Evolutionary conservation across 2,888 invertebrate genomes (phyloP), one percentile per base, ranked within the genome.

Genomic region (Podotricha telesiphe): DNA sequence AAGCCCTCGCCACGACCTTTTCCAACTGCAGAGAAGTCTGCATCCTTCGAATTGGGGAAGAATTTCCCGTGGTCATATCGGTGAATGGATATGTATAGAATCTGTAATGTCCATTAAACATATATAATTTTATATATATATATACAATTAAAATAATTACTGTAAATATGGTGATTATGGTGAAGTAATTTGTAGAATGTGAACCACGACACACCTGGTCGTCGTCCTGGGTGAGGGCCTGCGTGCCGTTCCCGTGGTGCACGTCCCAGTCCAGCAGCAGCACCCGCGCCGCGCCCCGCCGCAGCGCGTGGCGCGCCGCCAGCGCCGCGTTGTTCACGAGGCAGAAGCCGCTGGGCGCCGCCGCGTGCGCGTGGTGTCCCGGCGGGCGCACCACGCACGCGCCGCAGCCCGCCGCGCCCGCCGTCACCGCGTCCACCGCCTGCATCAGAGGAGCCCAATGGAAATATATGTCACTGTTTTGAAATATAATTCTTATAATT

Each of bases 241-340:
- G 97, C 10, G 97, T 97, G 0, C 98, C 99, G 84, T 99, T 98
- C 13, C 99, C 99, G 83, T 99, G 99, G 82, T 99, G 99, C 2
- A 99, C 96, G 86, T 99, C 99, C 97, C 99, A 99, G 91, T 99
- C 99, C 0, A 99, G 85, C 65, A 99, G 95, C 51, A 97, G 80
- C 55, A 91, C 85, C 50, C 96, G 93, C 76, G 94, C 90, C 0
- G 96, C 79, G 0, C 94, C 93, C 68, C 86, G 87, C 19, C 91
- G 83, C 1, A 95, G 83, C 0, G 97, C 97, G 85, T 97, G 95
- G 75, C 94, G 94, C 0, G 98, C 98, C 3, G 96, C 98, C 20
- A 97, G 91, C 0, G 96, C 96, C 5, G 97, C 95, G 84, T 96
- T 98, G 89, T 98, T 98, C 75, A 98, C 95, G 70, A 97, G 94